These are phyloP conservation scores for Indri indri DNA, from an alignment of 2,113 vertebrate genomes.

Conservation along the genomic window DNA sequence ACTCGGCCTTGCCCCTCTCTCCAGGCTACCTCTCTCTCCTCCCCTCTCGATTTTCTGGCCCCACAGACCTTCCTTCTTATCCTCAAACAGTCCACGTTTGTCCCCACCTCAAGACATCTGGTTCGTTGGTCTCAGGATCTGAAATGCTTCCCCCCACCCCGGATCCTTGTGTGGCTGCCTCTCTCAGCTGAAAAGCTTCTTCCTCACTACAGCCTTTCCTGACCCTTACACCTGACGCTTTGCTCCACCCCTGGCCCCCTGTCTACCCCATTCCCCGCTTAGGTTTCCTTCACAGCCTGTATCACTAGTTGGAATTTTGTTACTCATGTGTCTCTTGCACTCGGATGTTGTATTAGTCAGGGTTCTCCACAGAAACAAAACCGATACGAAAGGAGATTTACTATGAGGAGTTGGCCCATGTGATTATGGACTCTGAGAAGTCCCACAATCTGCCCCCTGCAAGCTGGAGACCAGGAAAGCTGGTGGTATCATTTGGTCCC, in stretches of 20 bases:
- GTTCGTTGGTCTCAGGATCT: neutral
- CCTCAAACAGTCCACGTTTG: neutral
- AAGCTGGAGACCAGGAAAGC: neutral
- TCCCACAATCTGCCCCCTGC: neutral
- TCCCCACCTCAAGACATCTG: neutral
- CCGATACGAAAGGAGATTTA: neutral
- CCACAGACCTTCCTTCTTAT: neutral
- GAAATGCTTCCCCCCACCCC: neutral
- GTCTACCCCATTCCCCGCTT: rapidly evolving
- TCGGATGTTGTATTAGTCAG: neutral
- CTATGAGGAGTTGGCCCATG: neutral
- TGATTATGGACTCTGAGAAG: neutral
- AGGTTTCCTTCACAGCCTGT: neutral
- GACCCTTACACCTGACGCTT: neutral
- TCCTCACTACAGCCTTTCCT: neutral
- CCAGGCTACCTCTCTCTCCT: neutral
- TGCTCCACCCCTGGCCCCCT: neutral
- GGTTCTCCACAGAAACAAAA: neutral
- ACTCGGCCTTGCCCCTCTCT: no score
- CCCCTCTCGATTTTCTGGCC: neutral
- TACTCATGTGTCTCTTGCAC: neutral
- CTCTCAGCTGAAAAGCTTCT: neutral
- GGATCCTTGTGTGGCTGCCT: neutral
- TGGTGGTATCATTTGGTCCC: neutral
- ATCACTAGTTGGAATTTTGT: neutral